Evolutionary conservation across 2,888 invertebrate genomes (phyloP).

Genomic region (Agrotis clavis): DNA sequence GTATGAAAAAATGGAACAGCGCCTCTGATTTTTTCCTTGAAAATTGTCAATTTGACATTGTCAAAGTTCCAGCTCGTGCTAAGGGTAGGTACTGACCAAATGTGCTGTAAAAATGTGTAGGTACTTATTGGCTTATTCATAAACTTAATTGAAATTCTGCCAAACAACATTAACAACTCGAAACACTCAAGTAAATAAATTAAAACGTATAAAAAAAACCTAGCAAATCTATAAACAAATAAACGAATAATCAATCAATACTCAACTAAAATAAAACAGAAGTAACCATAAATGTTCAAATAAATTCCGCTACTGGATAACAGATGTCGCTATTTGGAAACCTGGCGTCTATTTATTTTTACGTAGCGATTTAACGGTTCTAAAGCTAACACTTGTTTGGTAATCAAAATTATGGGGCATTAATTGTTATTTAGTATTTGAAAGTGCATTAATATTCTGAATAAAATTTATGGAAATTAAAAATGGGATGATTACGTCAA

Average conservation of each 20-base stretch:
- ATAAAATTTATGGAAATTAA: constrained; percentile 34
- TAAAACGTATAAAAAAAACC: constrained; percentile 39
- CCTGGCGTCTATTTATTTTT: constrained; percentile 71
- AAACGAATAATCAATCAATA: constrained; percentile 64
- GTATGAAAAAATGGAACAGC: too few relatives aligned
- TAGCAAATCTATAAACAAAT: constrained; percentile 57
- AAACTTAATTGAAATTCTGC: constrained; percentile 11
- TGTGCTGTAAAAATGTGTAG: neutral
- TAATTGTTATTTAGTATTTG: constrained; percentile 50
- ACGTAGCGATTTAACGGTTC: constrained; percentile 60
- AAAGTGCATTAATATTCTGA: constrained; percentile 39
- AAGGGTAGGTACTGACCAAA: too few relatives aligned
- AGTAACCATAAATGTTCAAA: constrained; percentile 57
- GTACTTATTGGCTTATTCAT: neutral
- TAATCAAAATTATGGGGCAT: constrained; percentile 70
- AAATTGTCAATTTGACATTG: too few relatives aligned
- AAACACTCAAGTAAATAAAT: constrained; percentile 8
- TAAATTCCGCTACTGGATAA: constrained; percentile 64
- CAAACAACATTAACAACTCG: constrained; percentile 32
- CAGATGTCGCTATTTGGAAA: constrained; percentile 72
- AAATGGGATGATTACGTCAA: constrained; percentile 27
- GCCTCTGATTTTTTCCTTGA: too few relatives aligned
- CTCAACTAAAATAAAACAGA: constrained; percentile 63
- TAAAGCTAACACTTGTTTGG: constrained; percentile 63
- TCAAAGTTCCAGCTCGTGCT: too few relatives aligned